Evolutionary conservation across 1,140 invertebrate genomes (phyloP), one percentile per base, ranked within the genome.

Genomic region (Bilobella aurantiaca): DNA sequence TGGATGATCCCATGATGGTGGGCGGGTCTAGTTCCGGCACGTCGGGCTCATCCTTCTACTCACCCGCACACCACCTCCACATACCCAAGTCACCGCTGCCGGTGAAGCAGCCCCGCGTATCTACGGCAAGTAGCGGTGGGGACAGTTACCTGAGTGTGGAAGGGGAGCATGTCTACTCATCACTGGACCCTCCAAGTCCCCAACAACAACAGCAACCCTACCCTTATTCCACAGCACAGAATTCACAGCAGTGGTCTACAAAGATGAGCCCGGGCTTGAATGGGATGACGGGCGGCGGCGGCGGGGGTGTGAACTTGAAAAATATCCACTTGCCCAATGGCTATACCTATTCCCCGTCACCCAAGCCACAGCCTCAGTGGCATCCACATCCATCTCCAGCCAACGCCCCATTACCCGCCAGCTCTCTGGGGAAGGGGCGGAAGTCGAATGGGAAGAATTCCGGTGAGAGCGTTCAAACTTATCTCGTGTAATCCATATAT

Each of bases 321-420:
- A 56, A 71, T n/a, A n/a, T 72, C 46, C 67, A 72, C 34, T 30
- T 72, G 16, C 70, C 70, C n/a, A 72, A 72, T 69, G 70, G 70
- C 14, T 72, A 67, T 32, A 72, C 67, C 16, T 72, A 72, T 62
- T 60, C 64, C 42, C 69, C 70, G 1, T 67, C 59, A 32, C 58
- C 67, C 23, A 34, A 28, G 62, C 34, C 31, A 16, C 63, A 63
- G 16, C 67, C 31, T 25, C 62, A 66, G 46, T 65, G 64, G 47
- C 67, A 67, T 62, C 66, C 57, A 28, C 23, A 46, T 31, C 32
- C 63, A 53, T 27, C 53, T 21, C 18, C 5, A 23, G 8, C 59
- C 29, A 46, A 34, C 2, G 3, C 29, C 3, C 29, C 59, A 27
- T 8, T 30, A 12, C 3, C 3, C 23, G 5, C 5, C 21, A 18